Evolutionary conservation across 2,888 invertebrate species (phyloP).

Genomic region (Dryobota labecula): DNA sequence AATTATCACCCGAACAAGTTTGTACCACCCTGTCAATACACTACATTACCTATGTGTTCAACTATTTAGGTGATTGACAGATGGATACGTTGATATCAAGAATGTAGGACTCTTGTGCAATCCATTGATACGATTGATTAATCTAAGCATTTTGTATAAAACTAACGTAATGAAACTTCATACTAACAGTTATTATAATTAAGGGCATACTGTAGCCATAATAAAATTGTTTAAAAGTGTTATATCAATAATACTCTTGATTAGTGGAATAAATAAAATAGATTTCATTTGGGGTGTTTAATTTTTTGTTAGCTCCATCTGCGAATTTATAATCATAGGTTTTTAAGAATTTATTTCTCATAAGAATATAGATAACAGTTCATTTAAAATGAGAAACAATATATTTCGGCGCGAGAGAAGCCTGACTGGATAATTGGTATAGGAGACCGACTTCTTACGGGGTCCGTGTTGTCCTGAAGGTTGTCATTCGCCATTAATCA

Average conservation of each 20-base stretch:
- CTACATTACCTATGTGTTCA: background rate
- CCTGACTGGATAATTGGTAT: too few relatives aligned
- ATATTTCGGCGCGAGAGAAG: too few relatives aligned
- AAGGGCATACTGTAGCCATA: conserved; percentile 3
- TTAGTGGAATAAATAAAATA: conserved; percentile 1
- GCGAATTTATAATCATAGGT: too few relatives aligned
- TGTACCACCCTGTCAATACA: background rate
- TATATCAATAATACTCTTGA: conserved; percentile 5
- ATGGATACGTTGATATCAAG: background rate
- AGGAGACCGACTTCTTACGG: too few relatives aligned
- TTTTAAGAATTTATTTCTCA: too few relatives aligned
- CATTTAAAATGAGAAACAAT: too few relatives aligned
- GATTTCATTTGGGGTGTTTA: background rate
- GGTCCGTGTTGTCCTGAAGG: too few relatives aligned
- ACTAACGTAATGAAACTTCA: background rate
- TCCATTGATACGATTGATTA: background rate
- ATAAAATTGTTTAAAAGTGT: background rate
- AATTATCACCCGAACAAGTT: background rate
- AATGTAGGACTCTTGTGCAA: background rate
- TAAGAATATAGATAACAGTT: too few relatives aligned
- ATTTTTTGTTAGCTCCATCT: conserved; percentile 1
- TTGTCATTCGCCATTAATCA: too few relatives aligned
- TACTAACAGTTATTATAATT: background rate
- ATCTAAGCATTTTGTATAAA: background rate
- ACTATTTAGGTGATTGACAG: background rate